Evolutionary conservation across 2,888 invertebrate genomes (phyloP).

Genomic region (Ceriagrion tenellum): DNA sequence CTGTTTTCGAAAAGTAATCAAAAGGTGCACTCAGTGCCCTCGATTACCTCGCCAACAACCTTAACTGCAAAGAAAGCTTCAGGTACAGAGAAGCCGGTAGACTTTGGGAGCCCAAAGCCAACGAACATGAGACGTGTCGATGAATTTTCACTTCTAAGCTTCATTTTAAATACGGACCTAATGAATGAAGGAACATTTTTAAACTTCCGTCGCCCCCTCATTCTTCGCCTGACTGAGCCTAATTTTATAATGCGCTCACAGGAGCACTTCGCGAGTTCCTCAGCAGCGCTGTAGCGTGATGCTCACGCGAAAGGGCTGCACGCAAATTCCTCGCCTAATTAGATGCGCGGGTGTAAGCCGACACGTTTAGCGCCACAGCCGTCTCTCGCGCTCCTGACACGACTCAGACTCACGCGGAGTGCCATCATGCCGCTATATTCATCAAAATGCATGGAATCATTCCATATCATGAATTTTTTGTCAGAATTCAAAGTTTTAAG

Average conservation of each 20-base stretch:
- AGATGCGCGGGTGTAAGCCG: background rate
- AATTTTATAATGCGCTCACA: background rate
- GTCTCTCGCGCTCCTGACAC: background rate
- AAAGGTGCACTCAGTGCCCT: too few species aligned
- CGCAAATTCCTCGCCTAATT: background rate
- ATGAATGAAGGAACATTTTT: too few species aligned
- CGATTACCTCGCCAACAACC: too few species aligned
- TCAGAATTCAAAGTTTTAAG: too few species aligned
- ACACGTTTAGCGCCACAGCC: background rate
- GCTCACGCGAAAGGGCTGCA: background rate
- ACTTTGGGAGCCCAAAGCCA: background rate
- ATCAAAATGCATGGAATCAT: too few species aligned
- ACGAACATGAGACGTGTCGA: background rate
- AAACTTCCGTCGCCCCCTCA: background rate
- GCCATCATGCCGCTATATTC: background rate
- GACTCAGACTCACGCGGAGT: background rate
- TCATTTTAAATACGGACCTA: background rate
- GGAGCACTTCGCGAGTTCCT: background rate
- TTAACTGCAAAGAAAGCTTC: too few species aligned
- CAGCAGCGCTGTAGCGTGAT: background rate
- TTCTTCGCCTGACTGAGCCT: background rate
- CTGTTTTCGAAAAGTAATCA: too few species aligned
- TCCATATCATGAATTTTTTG: too few species aligned
- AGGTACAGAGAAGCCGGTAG: background rate
- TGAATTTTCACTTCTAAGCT: background rate